These are phyloP conservation scores for Lordiphosa mommai DNA, from an alignment of 1,140 invertebrate species.

Conservation along the genomic window DNA sequence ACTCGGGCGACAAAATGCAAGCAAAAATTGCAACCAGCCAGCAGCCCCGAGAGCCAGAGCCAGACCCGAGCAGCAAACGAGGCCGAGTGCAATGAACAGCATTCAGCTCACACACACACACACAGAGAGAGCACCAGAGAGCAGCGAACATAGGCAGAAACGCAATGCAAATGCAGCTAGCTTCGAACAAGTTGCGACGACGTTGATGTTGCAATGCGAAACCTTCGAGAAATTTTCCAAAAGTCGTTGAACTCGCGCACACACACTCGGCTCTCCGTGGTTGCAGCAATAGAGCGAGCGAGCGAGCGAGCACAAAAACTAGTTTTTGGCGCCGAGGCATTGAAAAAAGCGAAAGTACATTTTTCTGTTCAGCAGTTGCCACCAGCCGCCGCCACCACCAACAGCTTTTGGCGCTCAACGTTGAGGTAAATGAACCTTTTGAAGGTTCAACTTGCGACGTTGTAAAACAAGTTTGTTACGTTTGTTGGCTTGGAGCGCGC, in stretches of 20 bases:
- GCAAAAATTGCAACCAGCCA: constrained; percentile 68
- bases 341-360: constrained; percentile 79
- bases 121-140: constrained; percentile 1
- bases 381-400: not conserved
- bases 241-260: constrained; percentile 71
- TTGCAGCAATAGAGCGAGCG: constrained; percentile 5
- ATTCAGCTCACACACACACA: constrained; percentile 59
- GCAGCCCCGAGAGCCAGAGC: constrained; percentile 2
- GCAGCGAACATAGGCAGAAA: constrained; percentile 8
- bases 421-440: constrained; percentile 80
- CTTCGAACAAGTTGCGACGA: constrained; percentile 58
- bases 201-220: constrained; percentile 71
- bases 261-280: constrained; percentile 32
- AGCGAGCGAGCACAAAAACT: constrained; percentile 56
- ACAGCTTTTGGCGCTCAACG: constrained; percentile 6
- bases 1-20: constrained; percentile 66
- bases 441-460: constrained; percentile 75
- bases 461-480: constrained; percentile 78
- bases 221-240: constrained; percentile 79
- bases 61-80: constrained; percentile 40
- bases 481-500: constrained; percentile 24
- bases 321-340: constrained; percentile 77
- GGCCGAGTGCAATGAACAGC: constrained; percentile 78
- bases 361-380: constrained; percentile 48
- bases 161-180: constrained; percentile 60